Base-by-base conservation (phyloP, 2,113 vertebrate species). In the Andinoacara biseriatus region DNA sequence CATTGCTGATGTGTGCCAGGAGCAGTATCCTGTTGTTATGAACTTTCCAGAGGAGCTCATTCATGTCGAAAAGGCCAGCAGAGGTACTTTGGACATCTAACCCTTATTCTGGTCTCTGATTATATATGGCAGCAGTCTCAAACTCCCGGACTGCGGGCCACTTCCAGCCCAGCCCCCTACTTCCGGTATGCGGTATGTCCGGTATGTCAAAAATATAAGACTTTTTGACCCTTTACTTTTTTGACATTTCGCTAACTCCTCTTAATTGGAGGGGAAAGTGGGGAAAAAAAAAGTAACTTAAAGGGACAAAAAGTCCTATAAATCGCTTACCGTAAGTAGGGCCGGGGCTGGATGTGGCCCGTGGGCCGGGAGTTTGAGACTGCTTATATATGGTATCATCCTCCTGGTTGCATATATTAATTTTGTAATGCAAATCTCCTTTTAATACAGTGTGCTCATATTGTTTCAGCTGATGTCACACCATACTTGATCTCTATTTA, bases 61-160 rank as follows among this genome's bases (percentile, higher is more conserved):
- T 83, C 97, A 98, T 2, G 96, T 98, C 83, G 97, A 98, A 92
- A 98, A 98, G 91, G 97, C 97, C 92, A 97, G 97, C 90, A 95
- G 96, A 97, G 97, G 97, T 98, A 95, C 18, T 22, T 10, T 4
- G 11, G 15, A 57, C 20, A 61, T 74, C 24, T 56, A 11, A 60
- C 33, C 26, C 24, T 13, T 20, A 18, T 17, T 52, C 2, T 24
- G 15, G 22, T 38, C 26, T 49, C 31, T 15, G 1, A 74, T 14
- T 49, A 20, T 58, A 8, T 5, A 52, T 46, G 33, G 6, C 26
- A 26, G 26, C 26, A 26, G 26, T 26, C 26, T 26, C 26, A 26
- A 26, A 26, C 26, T 26, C 26, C 26, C 26, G 26, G 26, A 2
- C 26, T 26, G 26, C 26, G 26, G 26, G 26, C 26, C 26, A 3